phyloP scores from a whole-genome alignment of 2,797 vertebrate genomes.

The Cuculus canorus region DNA sequence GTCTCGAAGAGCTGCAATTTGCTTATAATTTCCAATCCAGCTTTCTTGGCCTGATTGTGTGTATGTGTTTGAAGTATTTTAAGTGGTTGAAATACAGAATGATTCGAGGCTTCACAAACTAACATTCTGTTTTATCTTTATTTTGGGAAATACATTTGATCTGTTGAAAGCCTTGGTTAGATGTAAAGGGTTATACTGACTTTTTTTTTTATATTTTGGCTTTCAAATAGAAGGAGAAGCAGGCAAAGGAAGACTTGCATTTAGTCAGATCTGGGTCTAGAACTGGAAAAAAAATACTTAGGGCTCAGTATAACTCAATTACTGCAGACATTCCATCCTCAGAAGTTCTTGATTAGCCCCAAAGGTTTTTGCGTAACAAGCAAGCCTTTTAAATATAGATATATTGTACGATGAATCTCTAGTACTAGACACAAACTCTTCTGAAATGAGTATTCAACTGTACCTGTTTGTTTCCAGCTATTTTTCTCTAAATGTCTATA shows the following conservation, averaged over 20 bases:
- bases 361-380: not conserved
- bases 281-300: conserved; percentile 23
- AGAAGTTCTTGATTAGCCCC: not conserved
- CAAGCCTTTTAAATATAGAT: not conserved
- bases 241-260: conserved; percentile 9
- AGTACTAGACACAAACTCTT: not conserved
- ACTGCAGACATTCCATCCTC: not conserved
- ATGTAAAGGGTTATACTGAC: not conserved
- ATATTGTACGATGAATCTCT: not conserved
- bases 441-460: not conserved
- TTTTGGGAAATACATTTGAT: conserved; percentile 51
- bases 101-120: conserved; percentile 42
- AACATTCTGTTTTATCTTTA: conserved; percentile 56
- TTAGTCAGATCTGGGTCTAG: not conserved
- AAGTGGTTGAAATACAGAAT: conserved; percentile 39
- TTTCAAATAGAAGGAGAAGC: not conserved
- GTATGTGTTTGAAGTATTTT: conserved; percentile 23
- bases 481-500: not conserved
- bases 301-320: not conserved
- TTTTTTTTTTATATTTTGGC: not conserved
- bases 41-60: conserved; percentile 30
- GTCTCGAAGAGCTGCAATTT: conserved; percentile 12
- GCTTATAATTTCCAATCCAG: conserved; percentile 26
- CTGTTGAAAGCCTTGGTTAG: conserved; percentile 31
- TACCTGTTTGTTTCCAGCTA: not conserved